Evolutionary conservation across 2,888 invertebrate genomes (phyloP), one percentile per base, ranked within the genome.

Genomic region (Agriotes lineatus): DNA sequence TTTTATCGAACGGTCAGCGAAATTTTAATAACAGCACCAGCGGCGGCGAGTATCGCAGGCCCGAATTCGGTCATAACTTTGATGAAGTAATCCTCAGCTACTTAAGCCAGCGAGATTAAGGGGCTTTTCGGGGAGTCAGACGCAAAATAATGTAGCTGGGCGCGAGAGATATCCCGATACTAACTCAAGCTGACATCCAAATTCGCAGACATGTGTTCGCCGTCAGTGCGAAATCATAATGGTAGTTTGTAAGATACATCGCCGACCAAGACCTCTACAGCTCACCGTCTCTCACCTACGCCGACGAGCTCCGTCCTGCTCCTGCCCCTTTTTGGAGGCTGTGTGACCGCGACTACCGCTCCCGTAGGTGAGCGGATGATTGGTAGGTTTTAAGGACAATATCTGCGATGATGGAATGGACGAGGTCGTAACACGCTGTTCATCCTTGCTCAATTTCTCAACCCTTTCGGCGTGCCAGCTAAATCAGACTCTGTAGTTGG

Each of bases 161-260:
- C 80, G 78, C 76, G 76, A 78, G 82, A 83, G 82, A 84, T 82
- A 83, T 82, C 82, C 82, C 83, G 82, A 83, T 83, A 82, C 80
- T 84, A 83, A 83, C 83, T 83, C 84, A 82, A 79, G 76, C 77
- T 82, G 84, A 84, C 84, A 82, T 76, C 77, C 80, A 81, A 82
- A 83, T 82, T 82, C 82, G 78, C 77, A 81, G 82, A 83, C 84
- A 84, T 83, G 82, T 84, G 84, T 83, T 82, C 75, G 79, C 77
- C 77, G 79, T 80, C 81, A 78, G 77, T 75, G 75, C 73, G 69
- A 78, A 77, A 78, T 80, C 81, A 81, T 82, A 82, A 82, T 78
- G 77, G 80, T 76, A 73, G 75, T 74, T 72, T 72, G 69, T 67
- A 79, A 81, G 81, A 82, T 80, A 77, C 81, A 82, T 82, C 74